These are phyloP conservation scores for Axinella damicornis DNA, from an alignment of 37 sponge, comb jelly and placozoan species.

Conservation along the genomic window DNA sequence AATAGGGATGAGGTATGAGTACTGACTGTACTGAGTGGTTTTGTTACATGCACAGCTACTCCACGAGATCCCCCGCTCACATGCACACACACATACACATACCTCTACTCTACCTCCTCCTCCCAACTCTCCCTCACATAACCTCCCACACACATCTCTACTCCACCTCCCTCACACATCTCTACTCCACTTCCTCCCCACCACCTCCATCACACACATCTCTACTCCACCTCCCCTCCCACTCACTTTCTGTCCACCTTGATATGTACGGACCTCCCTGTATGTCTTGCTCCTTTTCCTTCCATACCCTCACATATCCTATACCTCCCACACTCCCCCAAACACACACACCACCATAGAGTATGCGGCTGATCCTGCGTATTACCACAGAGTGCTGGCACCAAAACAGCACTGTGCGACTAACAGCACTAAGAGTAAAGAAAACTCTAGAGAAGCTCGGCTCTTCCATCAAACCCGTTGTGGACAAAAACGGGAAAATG, in stretches of 20 bases:
- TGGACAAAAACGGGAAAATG: neutral
- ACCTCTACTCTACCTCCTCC: too few species aligned
- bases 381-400: constrained; percentile 70
- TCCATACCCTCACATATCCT: neutral
- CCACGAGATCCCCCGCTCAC: too few species aligned
- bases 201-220: too few species aligned
- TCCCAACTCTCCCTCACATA: too few species aligned
- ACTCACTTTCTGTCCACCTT: too few species aligned
- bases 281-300: too few species aligned
- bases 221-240: too few species aligned
- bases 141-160: neutral
- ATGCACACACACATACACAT: too few species aligned
- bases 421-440: constrained; percentile 67
- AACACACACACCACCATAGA: constrained; percentile 8
- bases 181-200: neutral
- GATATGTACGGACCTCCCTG: too few species aligned
- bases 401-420: constrained; percentile 36
- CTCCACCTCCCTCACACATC: neutral
- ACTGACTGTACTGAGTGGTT: too few species aligned
- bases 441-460: constrained; percentile 64
- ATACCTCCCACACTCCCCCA: neutral
- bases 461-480: constrained; percentile 8
- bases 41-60: too few species aligned
- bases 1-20: constrained; percentile 51
- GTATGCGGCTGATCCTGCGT: constrained; percentile 25